These are phyloP conservation scores for Anguilla obscura DNA, from an alignment of 2,797 vertebrate genomes.

Conservation along the genomic window DNA sequence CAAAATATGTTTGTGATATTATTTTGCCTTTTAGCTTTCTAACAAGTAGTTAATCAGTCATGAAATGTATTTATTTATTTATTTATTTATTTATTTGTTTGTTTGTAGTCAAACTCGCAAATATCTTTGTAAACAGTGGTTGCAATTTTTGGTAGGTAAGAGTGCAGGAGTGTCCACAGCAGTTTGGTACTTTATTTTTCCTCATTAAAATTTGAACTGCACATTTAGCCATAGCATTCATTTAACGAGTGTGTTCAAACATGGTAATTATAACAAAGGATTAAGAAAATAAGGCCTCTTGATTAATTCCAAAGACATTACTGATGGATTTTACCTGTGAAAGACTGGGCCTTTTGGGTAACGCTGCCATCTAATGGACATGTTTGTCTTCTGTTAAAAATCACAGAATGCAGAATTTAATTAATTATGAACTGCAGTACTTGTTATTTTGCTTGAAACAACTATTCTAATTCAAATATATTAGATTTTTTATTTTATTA, in stretches of 20 bases:
- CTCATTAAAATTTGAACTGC: not conserved
- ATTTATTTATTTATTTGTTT: too few species aligned
- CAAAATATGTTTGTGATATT: not conserved
- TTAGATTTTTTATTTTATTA: too few species aligned
- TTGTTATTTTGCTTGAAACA: too few species aligned
- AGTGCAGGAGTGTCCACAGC: not conserved
- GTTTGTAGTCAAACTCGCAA: not conserved
- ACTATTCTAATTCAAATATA: too few species aligned
- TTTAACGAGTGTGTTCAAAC: not conserved
- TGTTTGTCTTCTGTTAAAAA: not conserved
- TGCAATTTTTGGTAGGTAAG: not conserved
- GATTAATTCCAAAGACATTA: not conserved
- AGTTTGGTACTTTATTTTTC: not conserved
- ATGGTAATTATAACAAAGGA: not conserved
- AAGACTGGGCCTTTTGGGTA: conserved; percentile 9
- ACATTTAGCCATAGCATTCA: not conserved
- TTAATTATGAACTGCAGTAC: not conserved
- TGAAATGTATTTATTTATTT: too few species aligned
- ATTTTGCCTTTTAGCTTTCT: too few species aligned
- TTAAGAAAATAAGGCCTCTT: not conserved
- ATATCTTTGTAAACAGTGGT: not conserved
- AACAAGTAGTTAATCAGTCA: too few species aligned
- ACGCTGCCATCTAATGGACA: conserved; percentile 49
- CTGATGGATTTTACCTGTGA: not conserved
- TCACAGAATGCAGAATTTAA: not conserved